These are phyloP conservation scores for Trachemys scripta DNA, from an alignment of 2,113 vertebrate species.

Conservation along the genomic window DNA sequence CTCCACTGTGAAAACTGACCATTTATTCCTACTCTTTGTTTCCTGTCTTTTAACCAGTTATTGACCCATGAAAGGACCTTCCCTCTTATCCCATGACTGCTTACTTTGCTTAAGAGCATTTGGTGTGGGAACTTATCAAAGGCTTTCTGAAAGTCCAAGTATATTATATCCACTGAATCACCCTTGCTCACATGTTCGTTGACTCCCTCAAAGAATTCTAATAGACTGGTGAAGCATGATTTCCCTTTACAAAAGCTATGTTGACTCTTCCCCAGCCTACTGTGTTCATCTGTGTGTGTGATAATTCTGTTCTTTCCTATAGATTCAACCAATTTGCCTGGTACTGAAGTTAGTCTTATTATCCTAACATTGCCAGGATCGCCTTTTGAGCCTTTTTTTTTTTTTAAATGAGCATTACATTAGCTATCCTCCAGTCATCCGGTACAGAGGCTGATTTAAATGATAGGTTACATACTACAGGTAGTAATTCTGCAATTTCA, in stretches of 20 bases:
- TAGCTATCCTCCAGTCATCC: background rate
- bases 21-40: background rate
- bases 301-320: background rate
- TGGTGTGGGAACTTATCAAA: background rate
- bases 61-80: background rate
- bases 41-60: background rate
- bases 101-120: background rate
- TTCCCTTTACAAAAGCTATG: background rate
- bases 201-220: background rate
- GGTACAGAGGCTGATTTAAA: too few relatives aligned
- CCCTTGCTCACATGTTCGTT: background rate
- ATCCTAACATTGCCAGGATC: background rate
- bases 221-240: background rate
- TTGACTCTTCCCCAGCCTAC: background rate
- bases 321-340: background rate
- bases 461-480: background rate
- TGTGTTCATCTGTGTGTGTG: background rate
- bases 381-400: background rate
- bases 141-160: background rate
- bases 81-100: background rate
- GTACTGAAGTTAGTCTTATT: background rate
- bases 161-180: background rate
- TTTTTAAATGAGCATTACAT: background rate
- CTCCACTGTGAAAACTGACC: background rate
- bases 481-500: background rate